These are phyloP conservation scores for Gymnocypris eckloni DNA, from an alignment of 2,797 vertebrate genomes.

Conservation along the genomic window DNA sequence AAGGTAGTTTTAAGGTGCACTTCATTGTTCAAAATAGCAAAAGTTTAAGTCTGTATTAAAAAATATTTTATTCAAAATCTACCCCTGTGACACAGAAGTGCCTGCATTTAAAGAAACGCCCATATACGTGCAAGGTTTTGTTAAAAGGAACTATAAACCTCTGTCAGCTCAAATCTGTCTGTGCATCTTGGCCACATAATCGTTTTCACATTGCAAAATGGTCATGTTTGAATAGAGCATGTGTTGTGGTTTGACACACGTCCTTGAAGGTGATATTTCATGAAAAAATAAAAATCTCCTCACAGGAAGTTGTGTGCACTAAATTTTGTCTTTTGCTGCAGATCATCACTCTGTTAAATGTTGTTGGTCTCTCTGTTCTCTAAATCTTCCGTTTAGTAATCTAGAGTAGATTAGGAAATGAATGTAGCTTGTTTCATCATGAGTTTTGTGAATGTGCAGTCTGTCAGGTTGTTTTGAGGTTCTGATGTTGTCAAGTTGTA, in stretches of 20 bases:
- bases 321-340: slow-evolving; percentile 3
- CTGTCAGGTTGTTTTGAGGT: neutral
- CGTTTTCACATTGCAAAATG: neutral
- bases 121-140: neutral
- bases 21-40: neutral
- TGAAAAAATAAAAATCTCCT: neutral
- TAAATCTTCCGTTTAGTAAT: neutral
- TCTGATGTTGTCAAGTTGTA: neutral
- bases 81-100: neutral
- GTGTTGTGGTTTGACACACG: slow-evolving; percentile 2
- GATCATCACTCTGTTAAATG: neutral
- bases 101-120: neutral
- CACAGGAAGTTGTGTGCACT: slow-evolving; percentile 5
- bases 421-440: neutral
- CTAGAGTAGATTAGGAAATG: neutral
- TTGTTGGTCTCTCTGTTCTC: neutral
- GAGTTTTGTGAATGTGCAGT: neutral
- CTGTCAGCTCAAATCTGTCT: neutral
- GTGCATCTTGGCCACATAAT: neutral
- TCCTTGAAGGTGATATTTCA: neutral
- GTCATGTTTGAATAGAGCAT: neutral
- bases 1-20: neutral
- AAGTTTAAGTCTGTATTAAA: neutral
- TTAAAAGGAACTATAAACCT: neutral
- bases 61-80: neutral